These are phyloP conservation scores for Clarias laeviceps DNA, from an alignment of 2,797 vertebrate species.

Conservation along the genomic window DNA sequence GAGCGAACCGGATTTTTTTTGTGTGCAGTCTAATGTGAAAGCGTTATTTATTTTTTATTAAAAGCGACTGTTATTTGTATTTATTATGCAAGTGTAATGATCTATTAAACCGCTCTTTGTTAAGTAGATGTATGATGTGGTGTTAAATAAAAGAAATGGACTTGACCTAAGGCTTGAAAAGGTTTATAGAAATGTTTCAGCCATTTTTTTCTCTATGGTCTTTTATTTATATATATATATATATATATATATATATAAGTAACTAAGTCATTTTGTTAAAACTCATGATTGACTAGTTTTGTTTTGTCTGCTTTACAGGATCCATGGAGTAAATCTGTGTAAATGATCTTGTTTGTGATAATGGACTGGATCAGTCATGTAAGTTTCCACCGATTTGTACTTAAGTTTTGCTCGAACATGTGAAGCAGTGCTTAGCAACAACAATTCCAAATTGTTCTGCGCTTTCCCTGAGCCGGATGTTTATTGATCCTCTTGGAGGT, in stretches of 20 bases:
- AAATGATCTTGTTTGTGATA: background rate
- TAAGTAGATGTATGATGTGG: background rate
- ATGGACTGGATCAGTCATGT: constrained; percentile 7
- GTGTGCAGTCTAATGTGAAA: background rate
- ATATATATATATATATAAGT: too few relatives aligned
- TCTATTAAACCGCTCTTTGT: background rate
- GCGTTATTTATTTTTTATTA: background rate
- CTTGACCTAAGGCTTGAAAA: background rate
- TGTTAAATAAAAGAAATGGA: background rate
- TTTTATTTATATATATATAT: background rate
- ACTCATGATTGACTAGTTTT: background rate
- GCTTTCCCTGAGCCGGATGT: constrained; percentile 17
- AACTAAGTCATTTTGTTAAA: too few relatives aligned
- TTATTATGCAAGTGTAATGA: background rate
- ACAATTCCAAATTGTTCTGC: background rate
- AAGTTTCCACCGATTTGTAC: background rate
- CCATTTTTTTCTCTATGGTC: background rate
- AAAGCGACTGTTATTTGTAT: background rate
- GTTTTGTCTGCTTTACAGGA: constrained; percentile 24
- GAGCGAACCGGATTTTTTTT: background rate
- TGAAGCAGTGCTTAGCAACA: constrained; percentile 12
- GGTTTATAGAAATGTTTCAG: background rate
- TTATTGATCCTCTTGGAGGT: background rate
- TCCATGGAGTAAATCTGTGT: constrained; percentile 14
- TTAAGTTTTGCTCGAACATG: constrained; percentile 6